A percentile compares a stretch with the other conserved stretches of the same genome.
phyloP scores from a whole-genome alignment of 1,140 invertebrate genomes.

The Polypedilum pembai region DNA sequence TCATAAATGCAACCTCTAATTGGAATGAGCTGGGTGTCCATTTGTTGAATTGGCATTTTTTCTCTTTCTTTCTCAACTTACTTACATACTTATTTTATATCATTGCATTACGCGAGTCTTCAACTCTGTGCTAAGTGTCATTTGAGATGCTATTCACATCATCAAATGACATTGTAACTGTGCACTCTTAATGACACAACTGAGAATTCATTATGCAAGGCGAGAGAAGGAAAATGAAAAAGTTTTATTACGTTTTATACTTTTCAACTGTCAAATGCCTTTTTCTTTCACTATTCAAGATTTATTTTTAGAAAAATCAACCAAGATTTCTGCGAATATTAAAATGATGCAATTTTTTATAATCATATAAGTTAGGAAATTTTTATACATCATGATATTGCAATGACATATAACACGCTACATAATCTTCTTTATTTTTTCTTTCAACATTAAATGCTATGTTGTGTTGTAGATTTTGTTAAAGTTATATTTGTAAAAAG shows the following conservation, averaged over 20 bases:
- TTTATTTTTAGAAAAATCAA: too few species aligned
- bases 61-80: neutral
- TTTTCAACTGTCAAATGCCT: neutral
- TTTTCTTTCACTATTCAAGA: too few species aligned
- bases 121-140: neutral
- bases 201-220: neutral
- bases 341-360: too few species aligned
- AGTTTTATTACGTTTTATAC: neutral
- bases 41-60: slow-evolving; percentile 6
- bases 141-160: neutral
- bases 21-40: neutral
- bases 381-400: too few species aligned
- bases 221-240: neutral
- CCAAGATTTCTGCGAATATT: too few species aligned
- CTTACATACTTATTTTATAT: neutral
- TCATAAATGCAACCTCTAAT: too few species aligned
- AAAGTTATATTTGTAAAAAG: neutral
- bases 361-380: too few species aligned
- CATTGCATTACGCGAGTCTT: neutral
- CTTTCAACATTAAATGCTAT: slow-evolving; percentile 12
- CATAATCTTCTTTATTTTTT: neutral
- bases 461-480: neutral
- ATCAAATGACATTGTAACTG: neutral
- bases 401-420: too few species aligned
- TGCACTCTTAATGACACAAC: neutral